phyloP scores from a whole-genome alignment of 2,888 invertebrate species.

The Gymnosoma rotundatum region DNA sequence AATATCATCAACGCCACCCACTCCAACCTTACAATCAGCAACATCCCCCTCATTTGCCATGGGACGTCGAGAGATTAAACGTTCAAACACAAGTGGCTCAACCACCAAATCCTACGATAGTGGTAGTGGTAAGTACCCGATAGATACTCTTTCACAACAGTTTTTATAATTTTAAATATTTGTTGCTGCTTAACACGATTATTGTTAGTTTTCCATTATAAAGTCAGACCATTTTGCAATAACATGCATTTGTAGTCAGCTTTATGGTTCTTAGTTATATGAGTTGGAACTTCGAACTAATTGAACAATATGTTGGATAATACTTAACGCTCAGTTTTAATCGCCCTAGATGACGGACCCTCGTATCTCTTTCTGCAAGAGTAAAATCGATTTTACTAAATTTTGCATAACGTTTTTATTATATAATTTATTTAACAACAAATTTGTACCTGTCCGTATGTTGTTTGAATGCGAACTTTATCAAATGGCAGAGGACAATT shows the following conservation, averaged over 20 bases:
- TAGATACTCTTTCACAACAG: conserved; percentile 3
- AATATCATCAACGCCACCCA: conserved; percentile 59
- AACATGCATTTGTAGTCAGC: neutral
- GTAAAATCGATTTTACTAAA: too few relatives aligned
- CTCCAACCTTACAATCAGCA: conserved; percentile 52
- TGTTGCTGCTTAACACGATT: conserved; percentile 25
- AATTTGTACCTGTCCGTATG: too few relatives aligned
- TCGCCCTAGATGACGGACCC: too few relatives aligned
- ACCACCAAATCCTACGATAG: conserved; percentile 80
- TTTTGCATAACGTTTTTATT: too few relatives aligned
- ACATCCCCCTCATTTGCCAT: conserved; percentile 73
- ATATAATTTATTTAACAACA: too few relatives aligned
- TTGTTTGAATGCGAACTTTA: too few relatives aligned
- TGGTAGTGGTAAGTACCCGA: conserved; percentile 79
- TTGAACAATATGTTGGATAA: too few relatives aligned
- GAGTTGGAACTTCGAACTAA: too few relatives aligned
- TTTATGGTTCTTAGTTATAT: too few relatives aligned
- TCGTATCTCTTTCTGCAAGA: too few relatives aligned
- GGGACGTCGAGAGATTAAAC: conserved; percentile 82
- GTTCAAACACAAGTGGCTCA: conserved; percentile 81
- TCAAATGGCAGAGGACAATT: too few relatives aligned
- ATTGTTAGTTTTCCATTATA: conserved; percentile 58
- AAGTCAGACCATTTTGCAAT: conserved; percentile 4
- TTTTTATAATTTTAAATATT: conserved; percentile 2
- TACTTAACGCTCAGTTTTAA: too few relatives aligned